Evolutionary conservation across 2,113 vertebrate genomes (phyloP).

Genomic region (Nycticebus coucang): DNA sequence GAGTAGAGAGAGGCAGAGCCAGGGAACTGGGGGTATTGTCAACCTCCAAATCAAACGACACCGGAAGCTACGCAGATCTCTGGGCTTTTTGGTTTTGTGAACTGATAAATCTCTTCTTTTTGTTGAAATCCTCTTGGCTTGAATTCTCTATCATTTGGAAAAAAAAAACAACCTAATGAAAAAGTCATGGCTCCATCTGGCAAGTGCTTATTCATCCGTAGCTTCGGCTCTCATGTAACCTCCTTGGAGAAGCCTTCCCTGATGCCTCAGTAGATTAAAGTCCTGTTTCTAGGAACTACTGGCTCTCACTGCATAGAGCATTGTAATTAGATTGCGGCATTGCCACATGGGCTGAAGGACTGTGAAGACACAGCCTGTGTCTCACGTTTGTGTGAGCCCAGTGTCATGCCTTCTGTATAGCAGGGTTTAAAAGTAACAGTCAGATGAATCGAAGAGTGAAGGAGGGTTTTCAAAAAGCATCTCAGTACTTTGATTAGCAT

Average conservation of each 20-base stretch:
- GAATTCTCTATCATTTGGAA: not conserved
- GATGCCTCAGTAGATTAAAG: too few species aligned
- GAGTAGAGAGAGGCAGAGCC: not conserved
- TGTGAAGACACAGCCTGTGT: too few species aligned
- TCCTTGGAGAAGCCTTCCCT: not conserved
- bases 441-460: not conserved
- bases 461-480: not conserved
- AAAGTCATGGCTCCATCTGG: not conserved
- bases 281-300: not conserved
- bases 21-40: too few species aligned
- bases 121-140: not conserved
- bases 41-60: not conserved
- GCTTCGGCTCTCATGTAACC: not conserved
- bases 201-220: not conserved
- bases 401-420: not conserved
- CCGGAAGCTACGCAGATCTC: not conserved
- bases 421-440: not conserved
- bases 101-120: not conserved
- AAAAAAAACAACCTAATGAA: not conserved
- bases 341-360: not conserved
- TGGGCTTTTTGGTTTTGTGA: not conserved
- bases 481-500: not conserved
- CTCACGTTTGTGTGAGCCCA: not conserved
- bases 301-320: not conserved
- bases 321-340: not conserved